These are phyloP conservation scores for Agriopis aurantiaria DNA, from an alignment of 2,888 invertebrate genomes.

Conservation along the genomic window DNA sequence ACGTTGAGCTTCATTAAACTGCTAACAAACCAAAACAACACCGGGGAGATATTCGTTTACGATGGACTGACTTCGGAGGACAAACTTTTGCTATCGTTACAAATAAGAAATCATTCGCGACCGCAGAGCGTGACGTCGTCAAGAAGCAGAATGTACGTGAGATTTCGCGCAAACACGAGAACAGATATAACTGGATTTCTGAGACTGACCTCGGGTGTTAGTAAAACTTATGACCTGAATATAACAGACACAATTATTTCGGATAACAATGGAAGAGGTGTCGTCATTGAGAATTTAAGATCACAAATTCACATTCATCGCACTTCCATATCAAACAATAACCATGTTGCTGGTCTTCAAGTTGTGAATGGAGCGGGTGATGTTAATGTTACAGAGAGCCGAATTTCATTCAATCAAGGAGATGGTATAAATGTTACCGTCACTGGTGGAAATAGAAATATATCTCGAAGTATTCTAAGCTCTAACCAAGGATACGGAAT, in stretches of 20 bases:
- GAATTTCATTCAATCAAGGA: conserved; percentile 95
- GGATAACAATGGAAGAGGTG: conserved; percentile 97
- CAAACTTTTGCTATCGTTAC: conserved; percentile 89
- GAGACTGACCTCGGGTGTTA: conserved; percentile 91
- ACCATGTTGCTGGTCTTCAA: conserved; percentile 96
- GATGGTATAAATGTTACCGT: conserved; percentile 98
- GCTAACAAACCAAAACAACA: conserved; percentile 91
- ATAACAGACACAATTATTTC: conserved; percentile 94
- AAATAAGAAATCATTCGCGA: conserved; percentile 93
- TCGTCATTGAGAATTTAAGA: conserved; percentile 96
- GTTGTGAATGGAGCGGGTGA: conserved; percentile 97
- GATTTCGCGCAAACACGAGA: conserved; percentile 91
- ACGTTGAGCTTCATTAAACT: conserved; percentile 95
- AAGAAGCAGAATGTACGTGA: conserved; percentile 92
- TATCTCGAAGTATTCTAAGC: conserved; percentile 94
- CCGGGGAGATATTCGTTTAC: conserved; percentile 91
- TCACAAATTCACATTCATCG: conserved; percentile 95
- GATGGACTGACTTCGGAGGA: conserved; percentile 92
- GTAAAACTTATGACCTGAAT: conserved; percentile 94
- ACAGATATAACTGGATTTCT: conserved; percentile 92
- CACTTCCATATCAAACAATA: conserved; percentile 94
- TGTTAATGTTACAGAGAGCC: conserved; percentile 96
- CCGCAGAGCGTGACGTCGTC: conserved; percentile 96
- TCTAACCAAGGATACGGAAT: conserved; percentile 96
- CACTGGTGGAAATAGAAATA: conserved; percentile 96